These are phyloP conservation scores for Trematocara macrostoma DNA, from an alignment of 2,113 vertebrate species.

Conservation along the genomic window DNA sequence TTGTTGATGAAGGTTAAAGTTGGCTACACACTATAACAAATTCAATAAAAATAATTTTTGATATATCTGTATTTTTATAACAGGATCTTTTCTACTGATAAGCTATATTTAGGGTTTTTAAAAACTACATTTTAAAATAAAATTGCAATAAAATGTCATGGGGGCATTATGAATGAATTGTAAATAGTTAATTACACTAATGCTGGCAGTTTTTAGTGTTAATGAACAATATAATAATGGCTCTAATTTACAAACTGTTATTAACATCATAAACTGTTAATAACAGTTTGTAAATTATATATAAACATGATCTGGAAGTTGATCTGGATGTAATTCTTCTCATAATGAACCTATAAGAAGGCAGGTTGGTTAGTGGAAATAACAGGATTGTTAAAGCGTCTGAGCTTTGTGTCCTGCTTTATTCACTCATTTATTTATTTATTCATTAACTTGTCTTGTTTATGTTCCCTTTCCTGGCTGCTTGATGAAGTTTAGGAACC, in stretches of 20 bases:
- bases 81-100: background rate
- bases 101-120: background rate
- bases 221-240: background rate
- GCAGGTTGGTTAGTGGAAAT: background rate
- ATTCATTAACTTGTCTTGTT: background rate
- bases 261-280: background rate
- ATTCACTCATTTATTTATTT: background rate
- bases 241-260: background rate
- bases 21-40: background rate
- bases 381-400: background rate
- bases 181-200: background rate
- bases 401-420: background rate
- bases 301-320: background rate
- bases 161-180: background rate
- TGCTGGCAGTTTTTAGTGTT: background rate
- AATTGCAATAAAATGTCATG: background rate
- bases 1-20: background rate
- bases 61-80: background rate
- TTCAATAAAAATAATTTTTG: fast-evolving
- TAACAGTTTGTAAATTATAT: background rate
- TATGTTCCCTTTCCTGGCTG: background rate
- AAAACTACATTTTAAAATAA: background rate
- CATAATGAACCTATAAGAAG: background rate
- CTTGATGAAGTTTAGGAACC: background rate
- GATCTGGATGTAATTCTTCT: background rate